These are phyloP conservation scores for Euplexia lucipara DNA, from an alignment of 2,888 invertebrate species.

Conservation along the genomic window DNA sequence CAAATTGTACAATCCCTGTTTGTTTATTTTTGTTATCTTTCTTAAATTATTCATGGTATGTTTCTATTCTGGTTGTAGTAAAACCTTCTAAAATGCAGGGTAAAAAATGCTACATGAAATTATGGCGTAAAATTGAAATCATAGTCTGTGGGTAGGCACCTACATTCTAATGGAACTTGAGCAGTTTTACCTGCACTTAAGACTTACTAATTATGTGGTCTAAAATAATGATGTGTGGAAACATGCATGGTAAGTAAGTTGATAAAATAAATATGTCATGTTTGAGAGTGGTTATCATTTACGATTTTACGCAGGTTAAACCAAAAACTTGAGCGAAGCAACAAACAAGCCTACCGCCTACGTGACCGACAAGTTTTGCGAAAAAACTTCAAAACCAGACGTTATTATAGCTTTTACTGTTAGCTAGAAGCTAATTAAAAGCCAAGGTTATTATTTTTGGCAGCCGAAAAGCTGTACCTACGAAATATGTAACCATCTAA, in stretches of 20 bases:
- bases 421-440: slow-evolving; percentile 63
- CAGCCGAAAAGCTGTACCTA: slow-evolving; percentile 43
- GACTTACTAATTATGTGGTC: slow-evolving; percentile 14
- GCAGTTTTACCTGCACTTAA: slow-evolving; percentile 20
- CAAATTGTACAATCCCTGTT: too few relatives aligned
- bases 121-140: slow-evolving; percentile 5
- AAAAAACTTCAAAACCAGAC: slow-evolving; percentile 40
- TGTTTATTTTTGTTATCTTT: too few relatives aligned
- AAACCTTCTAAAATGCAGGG: not conserved
- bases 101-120: slow-evolving; percentile 16
- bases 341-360: slow-evolving; percentile 15
- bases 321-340: not conserved
- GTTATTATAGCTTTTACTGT: slow-evolving; percentile 55
- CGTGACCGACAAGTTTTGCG: slow-evolving; percentile 11
- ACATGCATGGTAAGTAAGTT: slow-evolving; percentile 17
- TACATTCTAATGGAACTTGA: slow-evolving; percentile 27
- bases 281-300: too few relatives aligned
- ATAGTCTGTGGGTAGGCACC: not conserved
- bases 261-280: slow-evolving; percentile 8
- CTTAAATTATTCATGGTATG: too few relatives aligned
- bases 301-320: too few relatives aligned
- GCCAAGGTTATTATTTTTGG: slow-evolving; percentile 68
- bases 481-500: slow-evolving; percentile 40
- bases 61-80: too few relatives aligned
- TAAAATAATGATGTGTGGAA: slow-evolving; percentile 29